These are phyloP conservation scores for Pelecanoides urinatrix DNA, from an alignment of 2,113 vertebrate genomes.

Conservation along the genomic window DNA sequence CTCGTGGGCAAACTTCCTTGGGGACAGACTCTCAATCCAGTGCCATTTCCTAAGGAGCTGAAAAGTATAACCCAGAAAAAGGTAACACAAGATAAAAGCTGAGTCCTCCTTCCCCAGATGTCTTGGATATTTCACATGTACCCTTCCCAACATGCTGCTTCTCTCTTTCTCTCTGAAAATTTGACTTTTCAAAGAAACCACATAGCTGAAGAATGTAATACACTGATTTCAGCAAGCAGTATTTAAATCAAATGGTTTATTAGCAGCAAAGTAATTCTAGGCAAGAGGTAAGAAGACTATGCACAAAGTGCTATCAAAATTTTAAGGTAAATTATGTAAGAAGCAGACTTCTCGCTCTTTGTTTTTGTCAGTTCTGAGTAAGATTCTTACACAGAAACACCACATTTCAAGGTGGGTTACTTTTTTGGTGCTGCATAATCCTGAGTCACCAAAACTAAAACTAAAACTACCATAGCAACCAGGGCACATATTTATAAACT, in stretches of 20 bases:
- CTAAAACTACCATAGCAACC: slow-evolving; percentile 58
- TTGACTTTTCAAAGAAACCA: neutral
- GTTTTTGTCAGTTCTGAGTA: neutral
- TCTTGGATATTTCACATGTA: neutral
- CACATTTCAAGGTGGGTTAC: neutral
- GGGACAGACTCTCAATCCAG: neutral
- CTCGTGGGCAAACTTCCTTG: neutral
- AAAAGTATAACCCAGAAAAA: neutral
- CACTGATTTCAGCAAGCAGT: neutral
- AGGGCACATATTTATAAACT: neutral
- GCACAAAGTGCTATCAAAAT: neutral
- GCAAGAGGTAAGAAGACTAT: neutral
- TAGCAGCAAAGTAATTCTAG: neutral
- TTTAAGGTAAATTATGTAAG: neutral
- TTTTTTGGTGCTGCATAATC: slow-evolving; percentile 39
- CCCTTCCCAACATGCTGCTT: neutral
- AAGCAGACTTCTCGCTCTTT: neutral
- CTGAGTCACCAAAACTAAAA: slow-evolving; percentile 51
- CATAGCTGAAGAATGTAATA: neutral
- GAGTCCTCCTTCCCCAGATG: neutral
- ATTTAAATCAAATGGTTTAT: neutral
- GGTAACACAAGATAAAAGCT: neutral
- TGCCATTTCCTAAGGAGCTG: neutral
- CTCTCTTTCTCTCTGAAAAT: neutral
- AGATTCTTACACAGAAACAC: neutral